Base-by-base conservation (phyloP, 1,140 invertebrate genomes). In the Anastrepha obliqua region DNA sequence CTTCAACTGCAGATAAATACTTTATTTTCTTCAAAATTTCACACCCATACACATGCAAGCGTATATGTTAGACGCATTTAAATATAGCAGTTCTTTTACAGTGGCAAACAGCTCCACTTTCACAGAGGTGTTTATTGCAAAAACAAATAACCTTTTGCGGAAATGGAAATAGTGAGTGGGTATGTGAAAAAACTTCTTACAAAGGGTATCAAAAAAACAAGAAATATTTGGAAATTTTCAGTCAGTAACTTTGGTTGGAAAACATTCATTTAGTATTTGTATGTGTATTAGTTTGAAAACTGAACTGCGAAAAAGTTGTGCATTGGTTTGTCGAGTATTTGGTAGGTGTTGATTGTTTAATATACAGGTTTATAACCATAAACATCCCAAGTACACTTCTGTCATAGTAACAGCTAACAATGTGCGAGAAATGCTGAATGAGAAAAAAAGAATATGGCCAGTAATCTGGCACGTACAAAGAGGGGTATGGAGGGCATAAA, bases 281-380 rank as follows among this genome's bases (percentile, higher is more conserved):
- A 67, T 67, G 29, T 67, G 29, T 4, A 39, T 39, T 42, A 8
- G 20, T 29, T 13, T 29, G 11, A 20, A 67, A 20, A 67, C 20
- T 39, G 13, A 67, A 29, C 39, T 67, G 29, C 39, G 29, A 67
- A 29, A 29, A 13, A 67, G 13, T 64, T 64, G 20, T 67, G 64
- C 4, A 6, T 67, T 67, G 20, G 39, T 67, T 67, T 67, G 64
- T 42, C 20, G 64, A 67, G 64, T 29, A 29, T 67, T 67, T 67
- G 64, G 64, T 67, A 67, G 39, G 64, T 3, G 64, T 67, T 67
- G 64, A 67, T 67, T 67, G 64, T 20, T 67, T 67, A 7, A 29
- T 67, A 67, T 20, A 29, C 13, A 39, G 29, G 39, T 39, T 67
- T 29, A 67, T 11, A 67, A 11, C 64, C 64, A 39, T 29, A 55